phyloP scores from a whole-genome alignment of 2,888 invertebrate genomes.

The Cryptophagus acutangulus region DNA sequence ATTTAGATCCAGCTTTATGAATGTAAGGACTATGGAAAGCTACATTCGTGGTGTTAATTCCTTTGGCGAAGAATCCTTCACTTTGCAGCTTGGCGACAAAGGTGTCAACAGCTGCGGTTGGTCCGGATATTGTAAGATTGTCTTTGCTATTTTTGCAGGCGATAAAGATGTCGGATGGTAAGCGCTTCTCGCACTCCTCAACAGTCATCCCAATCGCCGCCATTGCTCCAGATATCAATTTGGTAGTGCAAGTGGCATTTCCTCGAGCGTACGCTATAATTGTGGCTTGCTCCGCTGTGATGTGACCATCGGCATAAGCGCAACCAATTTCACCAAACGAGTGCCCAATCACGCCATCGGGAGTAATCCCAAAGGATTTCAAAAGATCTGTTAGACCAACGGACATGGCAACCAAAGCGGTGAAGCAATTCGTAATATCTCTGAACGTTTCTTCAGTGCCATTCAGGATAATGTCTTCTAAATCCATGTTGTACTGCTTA shows the following conservation, averaged over 20 bases:
- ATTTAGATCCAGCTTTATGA: conserved; percentile 46
- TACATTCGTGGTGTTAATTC: conserved; percentile 81
- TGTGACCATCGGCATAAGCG: conserved; percentile 89
- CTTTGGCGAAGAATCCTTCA: conserved; percentile 73
- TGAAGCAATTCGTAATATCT: conserved; percentile 64
- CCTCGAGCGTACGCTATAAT: conserved; percentile 80
- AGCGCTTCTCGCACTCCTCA: conserved; percentile 55
- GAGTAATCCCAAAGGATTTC: conserved; percentile 55
- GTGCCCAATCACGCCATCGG: conserved; percentile 78
- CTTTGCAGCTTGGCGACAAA: conserved; percentile 56
- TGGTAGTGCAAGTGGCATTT: conserved; percentile 64
- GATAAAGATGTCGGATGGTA: conserved; percentile 64
- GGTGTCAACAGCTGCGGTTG: conserved; percentile 55
- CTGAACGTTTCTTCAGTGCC: conserved; percentile 57
- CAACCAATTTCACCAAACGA: conserved; percentile 94
- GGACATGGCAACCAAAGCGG: conserved; percentile 64
- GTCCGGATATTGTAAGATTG: conserved; percentile 75
- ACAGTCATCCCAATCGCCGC: conserved; percentile 71
- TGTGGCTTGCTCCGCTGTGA: conserved; percentile 83
- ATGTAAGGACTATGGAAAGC: conserved; percentile 88
- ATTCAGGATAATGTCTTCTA: conserved; percentile 57
- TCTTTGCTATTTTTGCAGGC: conserved; percentile 77
- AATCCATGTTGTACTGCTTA: conserved; percentile 57
- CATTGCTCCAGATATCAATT: conserved; percentile 75
- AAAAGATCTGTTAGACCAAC: conserved; percentile 55